Percentiles rank a stretch among this genome's conserved stretches.
These are phyloP conservation scores for Pachyuromys duprasi DNA, from an alignment of 2,797 vertebrate species.

Conservation along the genomic window DNA sequence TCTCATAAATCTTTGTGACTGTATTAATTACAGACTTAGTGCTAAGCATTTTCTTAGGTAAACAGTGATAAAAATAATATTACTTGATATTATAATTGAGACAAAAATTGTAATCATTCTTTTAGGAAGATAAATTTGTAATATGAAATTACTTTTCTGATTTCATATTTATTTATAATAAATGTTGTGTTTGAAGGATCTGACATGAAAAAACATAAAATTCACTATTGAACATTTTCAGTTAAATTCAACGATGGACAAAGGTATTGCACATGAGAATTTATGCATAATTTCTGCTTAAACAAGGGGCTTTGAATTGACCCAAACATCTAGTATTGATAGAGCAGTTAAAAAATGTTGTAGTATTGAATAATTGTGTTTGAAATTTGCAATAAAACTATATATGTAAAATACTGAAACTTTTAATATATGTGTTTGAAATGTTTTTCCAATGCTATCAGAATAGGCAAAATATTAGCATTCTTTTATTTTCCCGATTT, in stretches of 20 bases:
- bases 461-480: slow-evolving; percentile 11
- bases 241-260: neutral
- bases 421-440: neutral
- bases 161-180: neutral
- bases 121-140: slow-evolving; percentile 23
- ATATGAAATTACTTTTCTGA: neutral
- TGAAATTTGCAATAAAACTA: neutral
- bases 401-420: neutral
- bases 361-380: neutral
- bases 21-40: neutral
- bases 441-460: neutral
- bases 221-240: slow-evolving; percentile 1
- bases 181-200: neutral
- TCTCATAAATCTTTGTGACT: slow-evolving; percentile 27
- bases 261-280: neutral
- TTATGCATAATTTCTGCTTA: neutral
- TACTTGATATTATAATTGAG: neutral
- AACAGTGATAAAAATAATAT: neutral
- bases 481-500: slow-evolving; percentile 42
- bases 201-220: neutral
- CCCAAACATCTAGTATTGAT: neutral
- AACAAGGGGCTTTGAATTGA: neutral
- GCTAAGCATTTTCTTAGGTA: neutral
- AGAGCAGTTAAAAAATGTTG: neutral
- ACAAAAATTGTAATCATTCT: neutral